Conservation (phyloP, 1,140 invertebrate genomes). For the Drosophila fuyamai region DNA sequence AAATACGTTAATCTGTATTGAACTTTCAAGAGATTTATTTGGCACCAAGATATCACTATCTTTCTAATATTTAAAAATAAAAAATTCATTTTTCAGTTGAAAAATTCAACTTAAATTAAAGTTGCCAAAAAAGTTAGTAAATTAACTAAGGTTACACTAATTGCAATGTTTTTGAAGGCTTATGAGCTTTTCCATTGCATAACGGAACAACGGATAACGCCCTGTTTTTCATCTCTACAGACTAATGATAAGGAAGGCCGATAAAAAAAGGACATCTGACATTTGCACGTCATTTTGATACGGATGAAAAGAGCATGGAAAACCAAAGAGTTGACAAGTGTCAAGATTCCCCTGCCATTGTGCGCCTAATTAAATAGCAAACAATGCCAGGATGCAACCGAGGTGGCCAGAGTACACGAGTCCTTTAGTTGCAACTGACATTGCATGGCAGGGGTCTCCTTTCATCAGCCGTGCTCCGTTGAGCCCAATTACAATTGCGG, state of each 20-base stretch:
- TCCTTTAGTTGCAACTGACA: constrained; percentile 33
- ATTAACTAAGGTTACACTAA: too few relatives aligned
- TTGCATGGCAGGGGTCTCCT: not conserved
- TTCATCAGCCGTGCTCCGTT: constrained; percentile 5
- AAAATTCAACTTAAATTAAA: not conserved
- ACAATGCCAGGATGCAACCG: constrained; percentile 37
- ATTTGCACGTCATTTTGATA: constrained; percentile 10
- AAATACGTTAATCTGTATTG: too few relatives aligned
- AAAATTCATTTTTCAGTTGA: not conserved
- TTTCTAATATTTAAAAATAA: too few relatives aligned
- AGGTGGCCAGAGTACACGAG: constrained; percentile 5
- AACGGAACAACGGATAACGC: not conserved
- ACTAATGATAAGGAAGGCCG: constrained; percentile 19
- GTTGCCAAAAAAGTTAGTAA: too few relatives aligned
- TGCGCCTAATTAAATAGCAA: constrained; percentile 74
- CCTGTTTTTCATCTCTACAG: not conserved
- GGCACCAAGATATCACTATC: too few relatives aligned
- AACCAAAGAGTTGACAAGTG: constrained; percentile 43
- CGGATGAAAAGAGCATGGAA: constrained; percentile 10
- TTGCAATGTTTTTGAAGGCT: too few relatives aligned
- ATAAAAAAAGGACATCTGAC: constrained; percentile 25
- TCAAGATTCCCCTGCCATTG: constrained; percentile 62
- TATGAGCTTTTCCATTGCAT: too few relatives aligned
- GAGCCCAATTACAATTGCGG: constrained; percentile 39
- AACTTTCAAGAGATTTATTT: too few relatives aligned